These are phyloP conservation scores for Sylvia borin DNA, from an alignment of 2,797 vertebrate genomes.

Conservation along the genomic window DNA sequence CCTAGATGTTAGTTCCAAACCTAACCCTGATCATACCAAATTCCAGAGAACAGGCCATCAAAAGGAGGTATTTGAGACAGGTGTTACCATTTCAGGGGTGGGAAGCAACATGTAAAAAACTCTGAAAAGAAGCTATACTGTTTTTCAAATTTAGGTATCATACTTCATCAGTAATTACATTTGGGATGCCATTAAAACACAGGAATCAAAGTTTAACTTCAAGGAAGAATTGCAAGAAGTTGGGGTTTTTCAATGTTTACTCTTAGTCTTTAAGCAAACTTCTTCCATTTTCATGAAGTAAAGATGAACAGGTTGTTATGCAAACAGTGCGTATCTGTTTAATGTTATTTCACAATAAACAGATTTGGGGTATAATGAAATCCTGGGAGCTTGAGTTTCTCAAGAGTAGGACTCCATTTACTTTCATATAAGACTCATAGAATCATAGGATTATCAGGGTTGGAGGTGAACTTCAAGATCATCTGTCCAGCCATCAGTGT, in stretches of 20 bases:
- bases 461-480: neutral
- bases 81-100: neutral
- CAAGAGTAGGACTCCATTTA: neutral
- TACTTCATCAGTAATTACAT: neutral
- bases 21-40: neutral
- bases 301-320: neutral
- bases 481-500: neutral
- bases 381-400: neutral
- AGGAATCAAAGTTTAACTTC: neutral
- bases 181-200: neutral
- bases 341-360: neutral
- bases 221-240: neutral
- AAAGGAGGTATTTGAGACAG: neutral
- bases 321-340: neutral
- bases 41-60: neutral
- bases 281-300: neutral
- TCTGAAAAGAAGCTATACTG: neutral
- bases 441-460: neutral
- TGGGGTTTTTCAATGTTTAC: neutral
- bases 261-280: neutral
- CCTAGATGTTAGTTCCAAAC: neutral
- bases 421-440: neutral
- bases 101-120: neutral
- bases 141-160: neutral
- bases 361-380: neutral